Conservation (phyloP, 53 echinoderm and acorn worm species). For the Hippasteria phrygiana region DNA sequence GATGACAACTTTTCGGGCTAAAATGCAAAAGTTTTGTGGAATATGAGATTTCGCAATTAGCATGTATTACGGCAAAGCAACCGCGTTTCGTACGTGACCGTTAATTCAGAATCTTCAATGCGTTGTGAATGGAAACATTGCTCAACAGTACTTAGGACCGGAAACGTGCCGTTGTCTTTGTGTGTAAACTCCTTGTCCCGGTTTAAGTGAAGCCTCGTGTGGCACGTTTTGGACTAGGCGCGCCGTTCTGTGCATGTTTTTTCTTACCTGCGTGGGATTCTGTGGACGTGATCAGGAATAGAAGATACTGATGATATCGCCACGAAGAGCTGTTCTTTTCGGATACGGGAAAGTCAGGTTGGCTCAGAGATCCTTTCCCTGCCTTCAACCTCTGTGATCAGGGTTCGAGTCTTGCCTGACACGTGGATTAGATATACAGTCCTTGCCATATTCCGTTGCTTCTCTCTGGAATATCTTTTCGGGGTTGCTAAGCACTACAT, state of each 20-base stretch:
- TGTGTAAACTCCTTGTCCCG: background rate
- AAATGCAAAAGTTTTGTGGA: background rate
- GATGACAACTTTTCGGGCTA: background rate
- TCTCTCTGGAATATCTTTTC: no score
- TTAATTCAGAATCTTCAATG: background rate
- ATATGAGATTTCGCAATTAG: background rate
- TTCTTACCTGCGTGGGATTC: background rate
- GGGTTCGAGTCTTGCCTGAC: no score
- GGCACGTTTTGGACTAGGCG: constrained; percentile 14
- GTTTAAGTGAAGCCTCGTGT: background rate
- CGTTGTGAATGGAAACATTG: background rate
- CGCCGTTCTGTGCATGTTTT: background rate
- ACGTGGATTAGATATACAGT: no score
- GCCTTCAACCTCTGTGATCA: no score
- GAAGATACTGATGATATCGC: background rate
- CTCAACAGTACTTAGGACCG: background rate
- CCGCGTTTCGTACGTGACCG: background rate
- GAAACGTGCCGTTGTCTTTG: constrained; percentile 27
- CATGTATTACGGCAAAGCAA: background rate
- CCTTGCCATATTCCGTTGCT: no score
- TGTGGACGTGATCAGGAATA: background rate
- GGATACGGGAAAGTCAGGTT: no score
- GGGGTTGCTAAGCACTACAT: no score
- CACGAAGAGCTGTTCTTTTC: no score
- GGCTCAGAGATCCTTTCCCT: no score